These are phyloP conservation scores for Philypnodon macrostomus DNA, from an alignment of 2,797 vertebrate genomes.

Conservation along the genomic window DNA sequence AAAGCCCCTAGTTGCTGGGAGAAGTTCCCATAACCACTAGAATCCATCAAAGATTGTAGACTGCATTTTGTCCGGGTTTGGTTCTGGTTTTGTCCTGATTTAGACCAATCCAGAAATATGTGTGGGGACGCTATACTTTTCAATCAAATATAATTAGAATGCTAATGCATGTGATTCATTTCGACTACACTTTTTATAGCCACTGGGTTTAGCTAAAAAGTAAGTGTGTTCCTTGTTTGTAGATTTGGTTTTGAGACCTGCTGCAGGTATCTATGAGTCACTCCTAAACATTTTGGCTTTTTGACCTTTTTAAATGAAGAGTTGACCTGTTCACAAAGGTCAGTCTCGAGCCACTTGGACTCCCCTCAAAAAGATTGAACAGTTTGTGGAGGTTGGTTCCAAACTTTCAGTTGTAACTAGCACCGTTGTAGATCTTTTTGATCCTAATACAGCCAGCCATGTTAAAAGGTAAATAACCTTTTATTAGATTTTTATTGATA, in stretches of 20 bases:
- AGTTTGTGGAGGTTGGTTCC: conserved; percentile 13
- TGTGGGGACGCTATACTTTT: background rate
- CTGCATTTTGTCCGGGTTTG: background rate
- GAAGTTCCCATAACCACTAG: no score
- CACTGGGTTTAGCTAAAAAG: background rate
- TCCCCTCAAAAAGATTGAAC: conserved; percentile 7
- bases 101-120: no score
- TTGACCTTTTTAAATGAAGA: conserved; percentile 22
- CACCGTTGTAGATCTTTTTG: no score
- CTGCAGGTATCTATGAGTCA: conserved; percentile 1
- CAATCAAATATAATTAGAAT: conserved; percentile 1
- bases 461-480: no score
- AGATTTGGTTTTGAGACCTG: background rate
- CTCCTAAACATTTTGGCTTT: conserved; percentile 11
- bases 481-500: no score
- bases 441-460: no score
- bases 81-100: background rate
- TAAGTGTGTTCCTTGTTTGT: background rate
- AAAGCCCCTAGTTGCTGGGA: no score
- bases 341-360: background rate
- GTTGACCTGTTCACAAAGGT: conserved; percentile 4
- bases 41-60: background rate
- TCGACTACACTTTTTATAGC: background rate
- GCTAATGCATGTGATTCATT: conserved; percentile 3
- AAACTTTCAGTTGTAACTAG: no score